These are phyloP conservation scores for Sarcophaga caerulescens DNA, from an alignment of 2,888 invertebrate species.

Conservation along the genomic window DNA sequence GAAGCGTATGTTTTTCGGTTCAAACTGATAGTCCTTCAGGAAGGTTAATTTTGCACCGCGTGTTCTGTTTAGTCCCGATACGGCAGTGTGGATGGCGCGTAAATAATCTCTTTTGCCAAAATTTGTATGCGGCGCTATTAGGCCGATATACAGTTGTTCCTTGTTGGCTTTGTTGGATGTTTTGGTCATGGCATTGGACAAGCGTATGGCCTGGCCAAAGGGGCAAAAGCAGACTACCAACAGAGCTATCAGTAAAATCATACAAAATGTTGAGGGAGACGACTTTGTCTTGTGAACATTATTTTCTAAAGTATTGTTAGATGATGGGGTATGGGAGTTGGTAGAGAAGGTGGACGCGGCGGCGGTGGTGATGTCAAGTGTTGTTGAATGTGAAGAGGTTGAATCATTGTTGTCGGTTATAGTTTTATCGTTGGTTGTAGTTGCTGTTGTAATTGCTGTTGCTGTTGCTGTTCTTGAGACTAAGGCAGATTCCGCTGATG, in stretches of 20 bases:
- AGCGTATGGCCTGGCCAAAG: slow-evolving; percentile 72
- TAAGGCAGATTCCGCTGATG: slow-evolving; percentile 56
- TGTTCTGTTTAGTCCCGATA: slow-evolving; percentile 83
- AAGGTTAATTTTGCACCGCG: slow-evolving; percentile 84
- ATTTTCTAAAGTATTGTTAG: slow-evolving; percentile 5
- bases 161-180: slow-evolving; percentile 75
- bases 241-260: slow-evolving; percentile 44
- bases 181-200: slow-evolving; percentile 76
- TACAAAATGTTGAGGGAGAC: slow-evolving; percentile 26
- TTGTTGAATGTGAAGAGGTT: slow-evolving; percentile 9
- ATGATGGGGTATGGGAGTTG: background rate
- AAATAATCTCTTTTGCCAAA: slow-evolving; percentile 85
- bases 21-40: slow-evolving; percentile 85
- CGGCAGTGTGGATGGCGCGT: slow-evolving; percentile 85
- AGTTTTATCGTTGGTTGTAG: slow-evolving; percentile 25
- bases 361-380: background rate
- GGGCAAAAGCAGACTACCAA: slow-evolving; percentile 70
- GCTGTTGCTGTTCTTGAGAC: slow-evolving; percentile 28
- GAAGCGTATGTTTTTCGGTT: slow-evolving; percentile 84
- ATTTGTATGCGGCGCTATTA: slow-evolving; percentile 81
- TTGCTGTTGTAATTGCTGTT: slow-evolving; percentile 39
- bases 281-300: slow-evolving; percentile 2
- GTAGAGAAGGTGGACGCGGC: background rate
- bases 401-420: slow-evolving; percentile 41
- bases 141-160: slow-evolving; percentile 80